These are phyloP conservation scores for Drosophila nasuta DNA, from an alignment of 1,140 invertebrate genomes.

Conservation along the genomic window DNA sequence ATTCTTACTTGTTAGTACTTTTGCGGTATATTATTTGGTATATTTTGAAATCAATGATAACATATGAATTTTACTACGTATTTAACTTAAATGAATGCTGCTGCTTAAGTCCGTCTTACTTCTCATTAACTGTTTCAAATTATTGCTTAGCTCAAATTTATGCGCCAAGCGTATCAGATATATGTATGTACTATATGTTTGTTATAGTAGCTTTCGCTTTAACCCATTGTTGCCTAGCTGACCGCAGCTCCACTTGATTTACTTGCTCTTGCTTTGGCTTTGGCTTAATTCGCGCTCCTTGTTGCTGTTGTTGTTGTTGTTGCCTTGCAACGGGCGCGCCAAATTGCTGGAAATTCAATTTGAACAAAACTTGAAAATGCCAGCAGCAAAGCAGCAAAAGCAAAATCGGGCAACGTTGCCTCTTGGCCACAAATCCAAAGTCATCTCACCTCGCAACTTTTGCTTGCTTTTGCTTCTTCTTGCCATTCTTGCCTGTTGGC, in stretches of 20 bases:
- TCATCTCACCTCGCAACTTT: slow-evolving; percentile 42
- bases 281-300: slow-evolving; percentile 17
- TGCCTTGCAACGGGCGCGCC: slow-evolving; percentile 29
- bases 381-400: slow-evolving; percentile 47
- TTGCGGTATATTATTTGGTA: too few relatives aligned
- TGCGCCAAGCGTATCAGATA: neutral
- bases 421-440: slow-evolving; percentile 53
- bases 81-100: too few relatives aligned
- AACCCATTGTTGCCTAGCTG: slow-evolving; percentile 42
- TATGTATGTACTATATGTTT: too few relatives aligned
- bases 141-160: neutral
- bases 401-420: slow-evolving; percentile 11
- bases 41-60: too few relatives aligned
- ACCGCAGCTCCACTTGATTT: slow-evolving; percentile 46
- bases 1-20: too few relatives aligned
- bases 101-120: too few relatives aligned
- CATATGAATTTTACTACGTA: too few relatives aligned
- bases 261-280: slow-evolving; percentile 19
- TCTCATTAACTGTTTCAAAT: neutral
- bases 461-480: too few relatives aligned
- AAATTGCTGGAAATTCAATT: slow-evolving; percentile 80
- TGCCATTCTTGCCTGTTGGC: neutral
- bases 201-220: slow-evolving; percentile 11
- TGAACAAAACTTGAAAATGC: slow-evolving; percentile 64
- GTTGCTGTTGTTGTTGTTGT: slow-evolving; percentile 36